These are phyloP conservation scores for Peribatodes rhomboidaria DNA, from an alignment of 2,888 invertebrate genomes.

Conservation along the genomic window DNA sequence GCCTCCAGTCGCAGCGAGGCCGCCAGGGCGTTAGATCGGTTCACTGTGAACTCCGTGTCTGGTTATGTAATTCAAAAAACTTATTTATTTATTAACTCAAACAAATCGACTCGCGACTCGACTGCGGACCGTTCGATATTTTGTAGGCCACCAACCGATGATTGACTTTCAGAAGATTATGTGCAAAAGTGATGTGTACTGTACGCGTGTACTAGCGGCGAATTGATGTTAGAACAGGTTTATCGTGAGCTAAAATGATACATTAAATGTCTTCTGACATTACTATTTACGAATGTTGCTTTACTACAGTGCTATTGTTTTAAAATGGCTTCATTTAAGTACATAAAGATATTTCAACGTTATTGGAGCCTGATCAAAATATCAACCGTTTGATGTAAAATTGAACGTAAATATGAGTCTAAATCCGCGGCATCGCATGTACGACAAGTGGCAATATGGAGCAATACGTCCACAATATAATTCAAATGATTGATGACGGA, in stretches of 20 bases:
- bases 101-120: slow-evolving; percentile 61
- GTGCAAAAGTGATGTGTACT: slow-evolving; percentile 80
- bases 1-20: slow-evolving; percentile 83
- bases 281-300: slow-evolving; percentile 5
- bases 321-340: background rate
- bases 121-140: slow-evolving; percentile 53
- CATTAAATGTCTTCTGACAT: slow-evolving; percentile 12
- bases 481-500: slow-evolving; percentile 49
- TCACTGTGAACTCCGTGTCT: slow-evolving; percentile 73
- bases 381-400: slow-evolving; percentile 14
- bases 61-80: slow-evolving; percentile 84
- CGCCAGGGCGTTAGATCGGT: slow-evolving; percentile 82
- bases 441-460: slow-evolving; percentile 5
- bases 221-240: slow-evolving; percentile 77
- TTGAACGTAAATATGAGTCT: slow-evolving; percentile 26
- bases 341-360: slow-evolving; percentile 45
- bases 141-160: slow-evolving; percentile 41
- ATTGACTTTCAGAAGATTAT: slow-evolving; percentile 55
- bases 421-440: slow-evolving; percentile 4
- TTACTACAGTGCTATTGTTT: background rate
- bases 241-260: slow-evolving; percentile 69
- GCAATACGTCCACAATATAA: slow-evolving; percentile 16
- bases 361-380: slow-evolving; percentile 29
- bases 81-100: slow-evolving; percentile 82
- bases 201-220: slow-evolving; percentile 69